Base-by-base conservation (phyloP, 2,113 vertebrate genomes). In the Pristiophorus japonicus region DNA sequence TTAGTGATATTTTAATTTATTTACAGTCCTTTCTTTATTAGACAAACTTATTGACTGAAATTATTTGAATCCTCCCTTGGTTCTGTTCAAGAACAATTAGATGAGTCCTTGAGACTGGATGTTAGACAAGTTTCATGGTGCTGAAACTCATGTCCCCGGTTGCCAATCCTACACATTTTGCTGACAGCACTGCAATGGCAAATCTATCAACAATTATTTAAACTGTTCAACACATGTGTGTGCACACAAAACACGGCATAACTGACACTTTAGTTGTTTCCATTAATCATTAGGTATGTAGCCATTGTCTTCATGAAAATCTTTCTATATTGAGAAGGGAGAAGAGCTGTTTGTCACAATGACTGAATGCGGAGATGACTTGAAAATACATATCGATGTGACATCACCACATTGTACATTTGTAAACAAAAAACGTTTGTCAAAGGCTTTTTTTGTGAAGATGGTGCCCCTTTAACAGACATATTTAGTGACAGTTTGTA, bases 181-280 rank as follows among this genome's bases (percentile, higher is more conserved):
- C 87, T 59, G 51, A 55, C 88, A 65, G 65, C 88, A 92, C 1
- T n/a, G n/a, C 55, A 63, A 92, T n/a, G 55, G 62, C n/a, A 92
- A 92, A 92, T 38, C 88, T 92, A 92, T 92, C 87, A 91, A 63
- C 59, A 45, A 92, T 62, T 63, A 63, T 92, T 92, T 92, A 92
- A 92, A 22, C 30, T 38, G 88, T 63, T 92, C n/a, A 92, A 62
- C 59, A 38, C 38, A 63, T 92, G 88, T 63, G 62, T 63, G 16
- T 92, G 88, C 62, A 62, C 88, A 62, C 88, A 92, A 92, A 90
- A 92, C 88, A 92, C 7, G 87, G 87, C 16, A 65, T 92, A 65
- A 92, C 88, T 65, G 59, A 38, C 88, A 81, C 59, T 92, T 92
- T 92, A 5, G 30, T 62, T 92, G 59, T 63, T 92, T 62, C 88